Conservation (phyloP, 2,888 invertebrate species). For the Sesia bembeciformis region DNA sequence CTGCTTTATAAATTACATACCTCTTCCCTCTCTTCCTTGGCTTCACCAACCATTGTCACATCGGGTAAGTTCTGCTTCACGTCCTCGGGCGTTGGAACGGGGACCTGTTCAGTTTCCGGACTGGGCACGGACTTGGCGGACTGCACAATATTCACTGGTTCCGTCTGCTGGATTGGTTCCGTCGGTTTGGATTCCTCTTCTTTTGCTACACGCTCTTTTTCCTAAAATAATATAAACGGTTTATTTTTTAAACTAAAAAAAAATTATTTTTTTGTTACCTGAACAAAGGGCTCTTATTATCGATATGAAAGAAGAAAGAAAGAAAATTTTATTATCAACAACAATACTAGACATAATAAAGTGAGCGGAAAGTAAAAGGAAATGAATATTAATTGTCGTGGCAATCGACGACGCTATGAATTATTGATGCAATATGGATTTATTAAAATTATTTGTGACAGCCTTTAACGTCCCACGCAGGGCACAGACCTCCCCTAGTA, state of each 20-base stretch:
- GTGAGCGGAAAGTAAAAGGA: too few species aligned
- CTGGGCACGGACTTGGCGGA: neutral
- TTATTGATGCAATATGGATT: too few species aligned
- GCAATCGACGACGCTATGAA: too few species aligned
- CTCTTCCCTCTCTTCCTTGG: conserved; percentile 45
- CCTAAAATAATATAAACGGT: conserved; percentile 20
- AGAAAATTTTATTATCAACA: neutral
- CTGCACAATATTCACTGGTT: neutral
- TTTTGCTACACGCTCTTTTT: conserved; percentile 42
- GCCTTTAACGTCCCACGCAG: too few species aligned
- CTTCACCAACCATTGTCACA: conserved; percentile 49
- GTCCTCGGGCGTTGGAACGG: neutral
- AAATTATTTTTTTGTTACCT: neutral
- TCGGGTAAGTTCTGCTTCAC: conserved; percentile 30
- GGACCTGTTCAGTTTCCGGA: neutral
- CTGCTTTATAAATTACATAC: conserved; percentile 10
- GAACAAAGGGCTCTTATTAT: neutral
- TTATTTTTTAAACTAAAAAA: neutral
- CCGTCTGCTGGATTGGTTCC: conserved; percentile 7
- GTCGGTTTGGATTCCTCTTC: conserved; percentile 11
- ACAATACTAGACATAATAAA: too few species aligned
- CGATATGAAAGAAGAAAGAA: neutral
- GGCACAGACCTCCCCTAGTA: too few species aligned
- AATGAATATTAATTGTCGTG: too few species aligned
- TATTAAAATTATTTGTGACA: too few species aligned